phyloP scores from a whole-genome alignment of 2,797 vertebrate genomes.

The Tangara arthus region DNA sequence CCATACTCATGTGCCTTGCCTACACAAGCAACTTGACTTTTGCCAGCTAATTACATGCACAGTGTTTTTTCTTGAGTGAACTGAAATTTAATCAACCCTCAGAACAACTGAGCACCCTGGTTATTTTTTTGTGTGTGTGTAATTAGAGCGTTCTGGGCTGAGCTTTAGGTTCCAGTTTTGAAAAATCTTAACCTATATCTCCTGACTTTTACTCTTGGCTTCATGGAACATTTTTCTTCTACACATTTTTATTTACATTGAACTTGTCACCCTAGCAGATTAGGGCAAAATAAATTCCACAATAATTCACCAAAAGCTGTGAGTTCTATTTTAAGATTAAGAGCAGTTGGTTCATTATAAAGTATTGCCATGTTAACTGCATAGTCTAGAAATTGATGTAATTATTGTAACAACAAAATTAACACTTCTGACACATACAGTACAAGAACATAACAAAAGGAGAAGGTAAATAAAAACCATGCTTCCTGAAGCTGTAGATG shows the following conservation, averaged over 20 bases:
- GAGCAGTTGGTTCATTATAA: background rate
- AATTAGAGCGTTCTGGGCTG: background rate
- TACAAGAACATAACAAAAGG: background rate
- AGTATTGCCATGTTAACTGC: background rate
- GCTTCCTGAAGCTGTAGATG: background rate
- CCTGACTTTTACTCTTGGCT: background rate
- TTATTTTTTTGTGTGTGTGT: background rate
- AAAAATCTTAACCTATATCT: background rate
- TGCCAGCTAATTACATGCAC: background rate
- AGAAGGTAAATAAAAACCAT: background rate
- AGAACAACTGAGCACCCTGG: background rate
- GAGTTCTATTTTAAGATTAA: constrained; percentile 22
- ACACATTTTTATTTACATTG: constrained; percentile 43
- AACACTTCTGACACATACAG: background rate
- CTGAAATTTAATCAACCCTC: background rate
- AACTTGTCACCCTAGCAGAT: background rate
- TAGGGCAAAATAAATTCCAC: background rate
- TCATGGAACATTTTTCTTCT: background rate
- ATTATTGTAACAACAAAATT: constrained; percentile 3
- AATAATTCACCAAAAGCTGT: background rate
- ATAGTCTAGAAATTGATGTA: background rate
- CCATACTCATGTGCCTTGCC: background rate
- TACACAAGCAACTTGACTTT: background rate
- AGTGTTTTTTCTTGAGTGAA: background rate
- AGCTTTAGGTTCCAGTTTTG: background rate